phyloP scores from a whole-genome alignment of 2,797 vertebrate species.

The Miichthys miiuy region DNA sequence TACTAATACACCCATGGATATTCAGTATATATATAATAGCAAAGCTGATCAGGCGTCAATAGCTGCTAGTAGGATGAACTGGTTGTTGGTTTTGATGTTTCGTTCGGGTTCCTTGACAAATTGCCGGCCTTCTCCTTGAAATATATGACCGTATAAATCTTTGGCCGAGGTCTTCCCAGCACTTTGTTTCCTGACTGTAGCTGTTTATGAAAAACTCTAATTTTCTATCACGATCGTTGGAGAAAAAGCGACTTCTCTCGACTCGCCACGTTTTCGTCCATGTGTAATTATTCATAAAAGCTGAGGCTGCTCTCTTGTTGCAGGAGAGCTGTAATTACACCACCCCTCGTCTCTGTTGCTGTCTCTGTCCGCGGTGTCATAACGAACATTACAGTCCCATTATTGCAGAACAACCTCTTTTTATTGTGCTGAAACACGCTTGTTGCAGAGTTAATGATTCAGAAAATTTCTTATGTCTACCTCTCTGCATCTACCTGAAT shows the following conservation, averaged over 20 bases:
- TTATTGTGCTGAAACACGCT: slow-evolving; percentile 45
- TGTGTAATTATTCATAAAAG: slow-evolving; percentile 61
- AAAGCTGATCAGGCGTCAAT: too few relatives aligned
- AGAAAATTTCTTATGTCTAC: slow-evolving; percentile 49
- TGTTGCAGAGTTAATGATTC: slow-evolving; percentile 61
- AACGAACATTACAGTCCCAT: slow-evolving; percentile 45
- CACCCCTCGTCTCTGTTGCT: slow-evolving; percentile 38
- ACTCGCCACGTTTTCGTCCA: slow-evolving; percentile 12
- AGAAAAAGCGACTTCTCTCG: slow-evolving; percentile 18
- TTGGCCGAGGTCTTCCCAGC: not conserved
- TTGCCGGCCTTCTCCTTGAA: not conserved
- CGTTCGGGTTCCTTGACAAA: not conserved
- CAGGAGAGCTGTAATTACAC: slow-evolving; percentile 66
- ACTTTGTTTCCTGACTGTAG: not conserved
- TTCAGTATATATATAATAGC: not conserved
- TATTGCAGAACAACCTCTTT: slow-evolving; percentile 45
- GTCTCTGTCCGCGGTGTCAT: slow-evolving; percentile 40
- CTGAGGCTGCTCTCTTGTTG: slow-evolving; percentile 26
- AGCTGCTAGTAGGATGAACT: not conserved
- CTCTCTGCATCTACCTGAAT: not conserved
- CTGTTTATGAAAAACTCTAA: not conserved
- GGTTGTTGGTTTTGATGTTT: not conserved
- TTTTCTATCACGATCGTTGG: not conserved
- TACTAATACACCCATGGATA: too few relatives aligned
- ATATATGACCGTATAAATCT: not conserved